A percentile compares a stretch with the other conserved stretches of the same genome.
These are phyloP conservation scores for Drosophila kambysellisi DNA, from an alignment of 2,888 invertebrate species.

Conservation along the genomic window DNA sequence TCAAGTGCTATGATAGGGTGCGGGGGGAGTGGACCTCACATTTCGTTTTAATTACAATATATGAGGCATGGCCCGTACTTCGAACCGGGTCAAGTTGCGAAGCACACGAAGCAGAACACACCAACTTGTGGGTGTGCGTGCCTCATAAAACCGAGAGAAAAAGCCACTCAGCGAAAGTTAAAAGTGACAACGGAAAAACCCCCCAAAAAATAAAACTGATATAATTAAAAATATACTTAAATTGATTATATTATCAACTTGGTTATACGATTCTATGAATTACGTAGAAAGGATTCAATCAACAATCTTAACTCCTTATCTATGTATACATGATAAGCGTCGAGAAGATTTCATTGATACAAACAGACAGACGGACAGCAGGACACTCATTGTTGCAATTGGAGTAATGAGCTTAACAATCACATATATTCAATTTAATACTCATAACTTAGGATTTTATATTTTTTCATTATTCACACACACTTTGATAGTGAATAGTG, in stretches of 20 bases:
- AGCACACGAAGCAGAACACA: conserved; percentile 56
- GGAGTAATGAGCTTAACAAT: not conserved
- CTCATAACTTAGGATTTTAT: not conserved
- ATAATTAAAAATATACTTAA: not conserved
- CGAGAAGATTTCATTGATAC: not conserved
- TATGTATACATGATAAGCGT: not conserved
- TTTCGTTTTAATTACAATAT: conserved; percentile 59
- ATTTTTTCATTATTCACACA: not conserved
- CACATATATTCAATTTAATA: not conserved
- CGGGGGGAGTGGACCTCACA: conserved; percentile 10
- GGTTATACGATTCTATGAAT: not conserved
- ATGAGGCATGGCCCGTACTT: conserved; percentile 38
- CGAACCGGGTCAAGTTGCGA: conserved; percentile 70
- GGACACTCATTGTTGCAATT: not conserved
- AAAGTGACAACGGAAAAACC: conserved; percentile 65
- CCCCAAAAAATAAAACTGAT: not conserved
- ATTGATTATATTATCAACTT: no score
- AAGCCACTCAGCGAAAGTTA: conserved; percentile 67
- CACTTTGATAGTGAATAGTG: not conserved
- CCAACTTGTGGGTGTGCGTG: conserved; percentile 41
- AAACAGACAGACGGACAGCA: not conserved
- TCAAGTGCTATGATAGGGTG: conserved; percentile 48
- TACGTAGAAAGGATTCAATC: not conserved
- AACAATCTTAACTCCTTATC: not conserved
- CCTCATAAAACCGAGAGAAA: conserved; percentile 53